Percentiles rank a stretch among this genome's conserved stretches.
Conservation (phyloP, 2,797 vertebrate genomes). For the Anabacerthia variegaticeps region DNA sequence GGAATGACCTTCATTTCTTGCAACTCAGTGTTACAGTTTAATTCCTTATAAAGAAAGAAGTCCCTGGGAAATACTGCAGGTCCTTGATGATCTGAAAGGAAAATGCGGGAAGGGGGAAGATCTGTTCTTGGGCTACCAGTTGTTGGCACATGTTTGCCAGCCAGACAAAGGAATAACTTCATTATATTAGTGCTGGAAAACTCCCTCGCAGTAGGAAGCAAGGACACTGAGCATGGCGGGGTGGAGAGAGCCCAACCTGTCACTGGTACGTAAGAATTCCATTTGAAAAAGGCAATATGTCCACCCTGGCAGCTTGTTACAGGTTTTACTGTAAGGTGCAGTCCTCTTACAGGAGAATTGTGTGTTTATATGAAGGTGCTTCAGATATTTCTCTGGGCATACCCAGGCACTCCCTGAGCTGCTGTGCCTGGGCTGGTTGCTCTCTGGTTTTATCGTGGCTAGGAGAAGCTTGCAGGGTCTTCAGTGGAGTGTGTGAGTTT, state of each 20-base stretch:
- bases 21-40: neutral
- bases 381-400: neutral
- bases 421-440: rapidly evolving
- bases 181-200: neutral
- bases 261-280: neutral
- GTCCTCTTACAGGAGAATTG: neutral
- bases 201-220: neutral
- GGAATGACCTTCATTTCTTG: constrained; percentile 19
- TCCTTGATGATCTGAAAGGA: neutral
- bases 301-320: neutral
- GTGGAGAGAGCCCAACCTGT: rapidly evolving
- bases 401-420: neutral
- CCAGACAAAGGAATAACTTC: neutral
- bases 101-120: neutral
- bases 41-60: neutral
- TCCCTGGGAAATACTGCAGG: neutral
- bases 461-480: neutral
- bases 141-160: neutral
- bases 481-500: neutral
- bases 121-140: neutral
- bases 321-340: neutral
- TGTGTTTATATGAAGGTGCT: rapidly evolving
- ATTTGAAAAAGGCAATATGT: rapidly evolving
- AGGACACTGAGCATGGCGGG: neutral
- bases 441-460: rapidly evolving